Percentiles rank a stretch among this genome's conserved stretches.
Conservation (phyloP, 2,888 invertebrate species). For the Agrochola macilenta region DNA sequence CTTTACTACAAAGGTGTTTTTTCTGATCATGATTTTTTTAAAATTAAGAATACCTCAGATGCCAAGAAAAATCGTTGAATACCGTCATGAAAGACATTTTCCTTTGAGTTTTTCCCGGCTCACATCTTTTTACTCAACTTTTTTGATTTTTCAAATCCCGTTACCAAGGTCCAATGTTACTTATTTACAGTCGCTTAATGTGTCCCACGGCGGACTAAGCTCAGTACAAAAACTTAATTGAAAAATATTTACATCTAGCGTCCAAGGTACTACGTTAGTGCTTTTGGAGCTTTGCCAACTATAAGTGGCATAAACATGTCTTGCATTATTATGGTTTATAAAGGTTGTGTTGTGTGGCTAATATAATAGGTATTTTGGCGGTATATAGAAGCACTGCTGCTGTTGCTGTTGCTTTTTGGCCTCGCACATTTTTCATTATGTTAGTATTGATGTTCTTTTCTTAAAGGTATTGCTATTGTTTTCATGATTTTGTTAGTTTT, state of each 20-base stretch:
- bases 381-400: not conserved
- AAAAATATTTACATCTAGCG: conserved; percentile 60
- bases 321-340: conserved; percentile 44
- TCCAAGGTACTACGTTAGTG: conserved; percentile 26
- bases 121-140: too few relatives aligned
- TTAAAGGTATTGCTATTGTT: too few relatives aligned
- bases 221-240: conserved; percentile 52
- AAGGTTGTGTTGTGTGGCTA: conserved; percentile 15
- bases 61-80: not conserved
- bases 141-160: not conserved
- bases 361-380: conserved; percentile 9
- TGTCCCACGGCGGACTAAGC: not conserved
- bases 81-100: not conserved
- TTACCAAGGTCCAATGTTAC: not conserved
- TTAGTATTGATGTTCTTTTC: too few relatives aligned
- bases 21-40: not conserved
- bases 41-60: not conserved
- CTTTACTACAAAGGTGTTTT: not conserved
- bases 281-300: conserved; percentile 56
- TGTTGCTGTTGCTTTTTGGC: too few relatives aligned
- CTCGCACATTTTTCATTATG: too few relatives aligned
- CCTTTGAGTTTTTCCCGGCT: not conserved
- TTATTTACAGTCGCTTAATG: conserved; percentile 37
- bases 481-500: too few relatives aligned
- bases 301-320: conserved; percentile 62